phyloP scores from a whole-genome alignment of 1,140 invertebrate genomes.

The Asobara japonica region DNA sequence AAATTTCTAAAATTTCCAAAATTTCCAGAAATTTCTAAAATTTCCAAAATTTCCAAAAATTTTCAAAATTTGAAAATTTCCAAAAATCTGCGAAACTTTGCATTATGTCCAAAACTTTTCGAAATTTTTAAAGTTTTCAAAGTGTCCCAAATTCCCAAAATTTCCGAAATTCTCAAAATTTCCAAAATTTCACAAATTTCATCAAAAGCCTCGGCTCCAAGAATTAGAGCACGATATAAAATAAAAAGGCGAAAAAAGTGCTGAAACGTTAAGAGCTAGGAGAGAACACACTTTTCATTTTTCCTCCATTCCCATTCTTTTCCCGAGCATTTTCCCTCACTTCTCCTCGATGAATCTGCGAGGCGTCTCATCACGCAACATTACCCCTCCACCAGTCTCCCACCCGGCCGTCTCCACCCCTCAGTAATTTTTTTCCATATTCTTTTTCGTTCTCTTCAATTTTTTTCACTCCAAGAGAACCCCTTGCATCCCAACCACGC shows the following conservation, averaged over 20 bases:
- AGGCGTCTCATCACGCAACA: constrained; percentile 67
- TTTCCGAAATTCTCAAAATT: too few species aligned
- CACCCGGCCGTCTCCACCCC: constrained; percentile 17
- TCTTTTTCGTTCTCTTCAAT: constrained; percentile 20
- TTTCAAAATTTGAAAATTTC: too few species aligned
- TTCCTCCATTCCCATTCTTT: constrained; percentile 34
- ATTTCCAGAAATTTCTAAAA: too few species aligned
- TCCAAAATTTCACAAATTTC: too few species aligned
- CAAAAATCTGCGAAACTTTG: too few species aligned
- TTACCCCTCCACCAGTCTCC: constrained; percentile 51
- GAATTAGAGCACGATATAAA: constrained; percentile 52
- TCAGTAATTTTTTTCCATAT: constrained; percentile 33
- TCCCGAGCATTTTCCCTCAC: constrained; percentile 34
- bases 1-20: too few species aligned
- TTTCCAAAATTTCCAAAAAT: too few species aligned
- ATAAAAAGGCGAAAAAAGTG: not conserved
- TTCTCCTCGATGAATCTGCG: constrained; percentile 61
- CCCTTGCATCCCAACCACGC: constrained; percentile 52
- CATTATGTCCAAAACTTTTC: too few species aligned
- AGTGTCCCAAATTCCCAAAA: too few species aligned
- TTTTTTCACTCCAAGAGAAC: constrained; percentile 21
- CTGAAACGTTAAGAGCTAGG: not conserved
- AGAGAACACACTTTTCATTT: constrained; percentile 25
- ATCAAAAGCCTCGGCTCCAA: constrained; percentile 37
- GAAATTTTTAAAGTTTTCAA: too few species aligned